Conservation (phyloP, 2,888 invertebrate species). For the Pecten maximus region DNA sequence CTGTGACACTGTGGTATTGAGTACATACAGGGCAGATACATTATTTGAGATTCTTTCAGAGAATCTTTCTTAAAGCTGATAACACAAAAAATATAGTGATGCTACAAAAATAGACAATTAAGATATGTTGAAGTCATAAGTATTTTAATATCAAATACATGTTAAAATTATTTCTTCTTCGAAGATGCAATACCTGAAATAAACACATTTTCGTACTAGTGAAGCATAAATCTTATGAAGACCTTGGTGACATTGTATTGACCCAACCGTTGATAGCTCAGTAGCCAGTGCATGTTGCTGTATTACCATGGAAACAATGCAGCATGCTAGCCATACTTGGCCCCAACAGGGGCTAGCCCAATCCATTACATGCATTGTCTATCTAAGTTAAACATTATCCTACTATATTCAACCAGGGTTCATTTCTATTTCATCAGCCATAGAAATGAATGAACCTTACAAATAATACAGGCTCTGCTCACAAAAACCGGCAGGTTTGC, state of each 20-base stretch:
- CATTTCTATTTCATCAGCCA: not conserved
- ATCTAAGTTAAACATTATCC: slow-evolving; percentile 11
- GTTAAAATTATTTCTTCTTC: not conserved
- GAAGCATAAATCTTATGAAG: not conserved
- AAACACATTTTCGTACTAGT: not conserved
- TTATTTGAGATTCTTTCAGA: not conserved
- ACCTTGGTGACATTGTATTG: not conserved
- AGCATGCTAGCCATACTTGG: slow-evolving; percentile 29
- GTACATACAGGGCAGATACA: not conserved
- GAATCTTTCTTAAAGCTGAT: not conserved
- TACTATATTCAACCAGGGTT: not conserved
- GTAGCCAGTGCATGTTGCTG: slow-evolving; percentile 11
- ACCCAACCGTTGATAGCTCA: not conserved
- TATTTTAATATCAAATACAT: not conserved
- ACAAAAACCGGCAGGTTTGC: not conserved
- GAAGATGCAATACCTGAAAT: not conserved
- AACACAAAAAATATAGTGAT: not conserved
- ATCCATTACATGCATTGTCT: slow-evolving; percentile 29
- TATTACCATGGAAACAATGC: slow-evolving; percentile 15
- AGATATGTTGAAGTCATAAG: not conserved
- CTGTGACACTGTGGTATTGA: not conserved
- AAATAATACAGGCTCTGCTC: not conserved
- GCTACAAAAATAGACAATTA: not conserved
- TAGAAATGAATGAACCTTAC: not conserved
- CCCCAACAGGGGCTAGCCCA: slow-evolving; percentile 35